Percentiles rank a stretch among this genome's conserved stretches.
Evolutionary conservation across 2,888 invertebrate genomes (phyloP).

Genomic region (Ichneumoninae sp.): DNA sequence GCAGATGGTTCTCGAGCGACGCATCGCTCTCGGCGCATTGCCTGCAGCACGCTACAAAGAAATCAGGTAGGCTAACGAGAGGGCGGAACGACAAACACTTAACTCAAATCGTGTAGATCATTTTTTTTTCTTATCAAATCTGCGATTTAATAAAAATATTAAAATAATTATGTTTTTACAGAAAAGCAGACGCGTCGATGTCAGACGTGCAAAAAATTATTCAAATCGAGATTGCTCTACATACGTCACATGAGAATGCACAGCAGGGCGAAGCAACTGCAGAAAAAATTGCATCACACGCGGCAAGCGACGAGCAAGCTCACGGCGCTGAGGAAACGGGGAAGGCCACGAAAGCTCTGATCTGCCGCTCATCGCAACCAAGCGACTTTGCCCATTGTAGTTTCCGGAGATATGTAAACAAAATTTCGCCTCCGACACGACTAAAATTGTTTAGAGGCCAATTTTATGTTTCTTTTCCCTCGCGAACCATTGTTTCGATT

Average conservation of each 20-base stretch:
- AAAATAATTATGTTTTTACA: slow-evolving; percentile 62
- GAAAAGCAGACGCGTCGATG: slow-evolving; percentile 77
- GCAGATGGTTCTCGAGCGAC: slow-evolving; percentile 79
- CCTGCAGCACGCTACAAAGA: slow-evolving; percentile 80
- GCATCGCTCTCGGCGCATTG: slow-evolving; percentile 76
- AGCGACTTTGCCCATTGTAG: slow-evolving; percentile 52
- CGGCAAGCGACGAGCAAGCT: slow-evolving; percentile 72
- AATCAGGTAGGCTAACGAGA: slow-evolving; percentile 75
- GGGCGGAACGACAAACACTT: not conserved
- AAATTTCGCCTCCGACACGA: slow-evolving; percentile 8
- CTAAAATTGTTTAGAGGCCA: not conserved
- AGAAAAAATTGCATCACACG: slow-evolving; percentile 65
- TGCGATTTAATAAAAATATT: not conserved
- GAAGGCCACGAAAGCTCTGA: slow-evolving; percentile 78
- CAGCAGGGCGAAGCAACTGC: slow-evolving; percentile 70
- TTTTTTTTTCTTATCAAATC: not conserved
- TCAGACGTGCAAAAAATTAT: slow-evolving; percentile 76
- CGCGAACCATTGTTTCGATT: slow-evolving; percentile 4
- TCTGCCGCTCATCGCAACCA: slow-evolving; percentile 50
- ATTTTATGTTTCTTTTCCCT: slow-evolving; percentile 2
- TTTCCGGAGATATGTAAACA: slow-evolving; percentile 16
- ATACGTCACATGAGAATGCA: slow-evolving; percentile 78
- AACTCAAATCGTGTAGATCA: not conserved
- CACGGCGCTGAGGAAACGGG: slow-evolving; percentile 73
- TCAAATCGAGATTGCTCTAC: slow-evolving; percentile 74